Evolutionary conservation across 2,113 vertebrate species (phyloP).

Genomic region (Paraplagusia blochii): DNA sequence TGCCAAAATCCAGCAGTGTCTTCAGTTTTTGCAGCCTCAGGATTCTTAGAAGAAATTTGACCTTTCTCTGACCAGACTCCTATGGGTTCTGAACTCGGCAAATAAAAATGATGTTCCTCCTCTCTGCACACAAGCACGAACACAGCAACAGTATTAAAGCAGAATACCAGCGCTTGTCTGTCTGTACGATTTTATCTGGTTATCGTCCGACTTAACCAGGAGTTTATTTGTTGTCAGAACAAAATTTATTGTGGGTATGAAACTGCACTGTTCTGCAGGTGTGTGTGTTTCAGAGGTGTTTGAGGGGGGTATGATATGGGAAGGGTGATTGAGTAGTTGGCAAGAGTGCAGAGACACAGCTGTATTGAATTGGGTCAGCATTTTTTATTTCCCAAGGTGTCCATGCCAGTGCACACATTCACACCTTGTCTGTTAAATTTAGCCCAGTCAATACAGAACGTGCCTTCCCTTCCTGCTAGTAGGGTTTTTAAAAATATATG

Average conservation of each 20-base stretch:
- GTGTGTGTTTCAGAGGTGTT: slow-evolving; percentile 16
- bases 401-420: slow-evolving; percentile 12
- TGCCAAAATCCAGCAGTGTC: slow-evolving; percentile 3
- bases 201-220: slow-evolving; percentile 34
- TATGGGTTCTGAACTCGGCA: slow-evolving; percentile 21
- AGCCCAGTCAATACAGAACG: slow-evolving; percentile 25
- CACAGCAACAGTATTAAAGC: slow-evolving; percentile 4
- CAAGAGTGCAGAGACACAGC: no score
- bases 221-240: slow-evolving; percentile 15
- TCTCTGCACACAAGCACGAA: slow-evolving; percentile 12
- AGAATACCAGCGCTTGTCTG: slow-evolving; percentile 8
- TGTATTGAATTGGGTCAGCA: no score
- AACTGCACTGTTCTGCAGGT: slow-evolving; percentile 31
- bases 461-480: neutral
- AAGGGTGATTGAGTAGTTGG: no score
- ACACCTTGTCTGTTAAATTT: slow-evolving; percentile 31
- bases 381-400: no score
- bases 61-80: slow-evolving; percentile 20
- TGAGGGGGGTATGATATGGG: slow-evolving; percentile 15
- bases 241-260: slow-evolving; percentile 26
- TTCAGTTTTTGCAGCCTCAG: slow-evolving; percentile 5
- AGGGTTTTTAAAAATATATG: no score
- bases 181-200: slow-evolving; percentile 18
- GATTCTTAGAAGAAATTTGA: slow-evolving; percentile 23
- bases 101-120: slow-evolving; percentile 20